A percentile compares a stretch with the other conserved stretches of the same genome.
phyloP scores from a whole-genome alignment of 2,888 invertebrate species.

The Epinotia ramella region DNA sequence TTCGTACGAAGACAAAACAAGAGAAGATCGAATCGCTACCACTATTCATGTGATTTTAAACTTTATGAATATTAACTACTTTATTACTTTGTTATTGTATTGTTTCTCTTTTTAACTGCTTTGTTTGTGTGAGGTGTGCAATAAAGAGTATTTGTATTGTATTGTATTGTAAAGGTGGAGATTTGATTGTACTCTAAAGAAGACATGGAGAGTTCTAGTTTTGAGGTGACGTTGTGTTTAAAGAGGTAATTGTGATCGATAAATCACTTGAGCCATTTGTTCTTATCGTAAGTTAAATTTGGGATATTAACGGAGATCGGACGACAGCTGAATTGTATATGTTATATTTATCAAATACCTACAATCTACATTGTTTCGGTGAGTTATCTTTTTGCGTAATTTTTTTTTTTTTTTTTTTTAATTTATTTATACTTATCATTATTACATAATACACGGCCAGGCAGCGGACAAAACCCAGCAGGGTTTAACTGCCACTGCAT shows the following conservation, averaged over 20 bases:
- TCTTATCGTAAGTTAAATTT: constrained; percentile 37
- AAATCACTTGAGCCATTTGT: constrained; percentile 35
- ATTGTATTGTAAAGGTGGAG: too few relatives aligned
- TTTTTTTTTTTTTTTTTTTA: too few relatives aligned
- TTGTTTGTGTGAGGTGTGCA: too few relatives aligned
- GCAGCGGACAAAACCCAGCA: too few relatives aligned
- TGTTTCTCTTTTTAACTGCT: too few relatives aligned
- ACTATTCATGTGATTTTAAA: neutral
- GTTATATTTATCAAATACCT: neutral
- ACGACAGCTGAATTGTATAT: constrained; percentile 17
- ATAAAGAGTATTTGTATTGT: too few relatives aligned
- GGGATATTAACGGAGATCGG: constrained; percentile 11
- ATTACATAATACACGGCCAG: too few relatives aligned
- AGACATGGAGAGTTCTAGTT: neutral
- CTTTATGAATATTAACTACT: too few relatives aligned
- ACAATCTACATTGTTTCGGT: neutral
- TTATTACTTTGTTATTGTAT: too few relatives aligned
- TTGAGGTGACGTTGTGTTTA: constrained; percentile 7
- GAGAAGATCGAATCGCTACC: neutral
- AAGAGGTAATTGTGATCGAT: constrained; percentile 37
- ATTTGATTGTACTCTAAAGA: neutral
- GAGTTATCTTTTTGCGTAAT: neutral
- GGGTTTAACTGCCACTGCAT: too few relatives aligned
- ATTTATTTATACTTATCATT: too few relatives aligned
- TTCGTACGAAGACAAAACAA: constrained; percentile 11